Conservation (phyloP, 2,113 vertebrate species). For the Sapayoa aenigma region DNA sequence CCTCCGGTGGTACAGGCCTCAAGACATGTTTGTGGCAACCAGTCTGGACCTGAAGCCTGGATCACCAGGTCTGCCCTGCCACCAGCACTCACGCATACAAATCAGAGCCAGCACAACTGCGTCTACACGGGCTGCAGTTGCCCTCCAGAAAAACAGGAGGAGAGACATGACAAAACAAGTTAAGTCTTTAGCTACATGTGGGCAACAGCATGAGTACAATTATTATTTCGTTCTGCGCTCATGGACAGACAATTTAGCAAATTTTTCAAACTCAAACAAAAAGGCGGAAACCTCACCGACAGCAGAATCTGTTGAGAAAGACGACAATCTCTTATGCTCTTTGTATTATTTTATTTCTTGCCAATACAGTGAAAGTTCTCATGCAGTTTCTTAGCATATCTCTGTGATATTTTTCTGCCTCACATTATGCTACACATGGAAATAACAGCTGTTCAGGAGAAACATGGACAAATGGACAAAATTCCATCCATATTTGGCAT, state of each 20-base stretch:
- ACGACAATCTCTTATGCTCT: background rate
- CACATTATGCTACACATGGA: background rate
- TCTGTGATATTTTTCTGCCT: background rate
- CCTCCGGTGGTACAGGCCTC: background rate
- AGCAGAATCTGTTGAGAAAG: background rate
- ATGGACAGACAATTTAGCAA: background rate
- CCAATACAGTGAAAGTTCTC: background rate
- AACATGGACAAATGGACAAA: background rate
- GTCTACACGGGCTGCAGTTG: background rate
- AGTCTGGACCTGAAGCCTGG: background rate
- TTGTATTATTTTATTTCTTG: background rate
- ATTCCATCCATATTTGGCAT: background rate
- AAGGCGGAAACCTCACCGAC: background rate
- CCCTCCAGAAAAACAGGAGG: background rate
- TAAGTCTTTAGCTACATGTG: background rate
- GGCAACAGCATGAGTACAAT: background rate
- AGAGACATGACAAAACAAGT: background rate
- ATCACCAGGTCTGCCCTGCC: background rate
- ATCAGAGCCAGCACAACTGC: background rate
- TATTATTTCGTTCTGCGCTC: background rate
- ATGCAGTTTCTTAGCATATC: background rate
- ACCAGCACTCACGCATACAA: background rate
- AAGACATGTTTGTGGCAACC: background rate
- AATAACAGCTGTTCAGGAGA: slow-evolving; percentile 18
- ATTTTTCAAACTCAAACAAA: background rate